Evolutionary conservation across 30 jellyfish, hydroid and myxozoan species (phyloP), one percentile per base, ranked within the genome.

Genomic region (Cassiopea xamachana): DNA sequence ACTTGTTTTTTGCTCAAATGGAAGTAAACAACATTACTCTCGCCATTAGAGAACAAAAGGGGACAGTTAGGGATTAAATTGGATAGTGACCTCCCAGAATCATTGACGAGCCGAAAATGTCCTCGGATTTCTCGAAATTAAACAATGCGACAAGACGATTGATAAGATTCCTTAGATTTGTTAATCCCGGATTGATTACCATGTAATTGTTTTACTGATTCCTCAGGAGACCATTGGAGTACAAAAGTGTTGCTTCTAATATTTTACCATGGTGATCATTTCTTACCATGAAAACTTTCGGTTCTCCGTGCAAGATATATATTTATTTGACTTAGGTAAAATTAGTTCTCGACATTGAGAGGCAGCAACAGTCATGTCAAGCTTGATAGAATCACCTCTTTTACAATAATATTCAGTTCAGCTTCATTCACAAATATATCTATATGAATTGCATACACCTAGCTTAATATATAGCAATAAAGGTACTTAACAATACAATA

Each of bases 41-140:
- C 16, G 50, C 55, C 75, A 78, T 78, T 78, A 78, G 87, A 43
- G 80, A 43, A 71, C 80, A 71, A 71, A 71, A 71, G 80, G 80
- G 80, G 87, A 75, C 87, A 60, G 74, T 19, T 78, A 78, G 50
- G 18, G 1, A 15, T 60, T 15, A 78, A 60, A 78, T 78, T 51
- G 74, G 87, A 50, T 78, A 78, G 87, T 60, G 87, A 78, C 87
- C 87, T 78, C 87, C 87, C 74, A 7, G 87, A 48, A 48, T 18
- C 71, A 78, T 8, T 27, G 80, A 48, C 76, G 50, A 48, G 55
- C 87, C 87, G 74, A 78, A 78, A 8, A 2, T 48, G 49, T 70
- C 87, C 75, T 12, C 55, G 75, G 73, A 60, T 48, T 48, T 49
- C 71, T 6, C 8, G 48, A 13, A 3, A 10, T 12, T 2, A 51